These are phyloP conservation scores for Zaprionus lachaisei DNA, from an alignment of 1,140 invertebrate species.

Conservation along the genomic window DNA sequence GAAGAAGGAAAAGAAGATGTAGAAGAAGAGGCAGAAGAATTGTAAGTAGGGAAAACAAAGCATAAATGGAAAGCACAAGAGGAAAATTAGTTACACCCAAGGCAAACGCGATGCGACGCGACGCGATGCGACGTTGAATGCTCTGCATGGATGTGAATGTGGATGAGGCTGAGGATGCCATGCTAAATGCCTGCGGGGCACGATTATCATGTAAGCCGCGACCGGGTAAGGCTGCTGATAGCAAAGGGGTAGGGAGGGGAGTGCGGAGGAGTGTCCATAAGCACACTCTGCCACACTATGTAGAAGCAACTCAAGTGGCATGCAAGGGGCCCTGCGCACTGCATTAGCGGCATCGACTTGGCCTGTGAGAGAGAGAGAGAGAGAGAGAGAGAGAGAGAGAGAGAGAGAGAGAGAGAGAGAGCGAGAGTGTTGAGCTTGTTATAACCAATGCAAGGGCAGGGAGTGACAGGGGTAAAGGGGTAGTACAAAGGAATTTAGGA, in stretches of 20 bases:
- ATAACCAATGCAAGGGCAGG: background rate
- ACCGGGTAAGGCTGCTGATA: background rate
- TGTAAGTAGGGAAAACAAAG: constrained; percentile 21
- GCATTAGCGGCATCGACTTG: constrained; percentile 32
- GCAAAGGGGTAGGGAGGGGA: background rate
- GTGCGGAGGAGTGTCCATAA: background rate
- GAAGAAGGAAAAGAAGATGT: constrained; percentile 13
- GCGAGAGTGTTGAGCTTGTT: constrained; percentile 33
- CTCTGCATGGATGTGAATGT: constrained; percentile 27
- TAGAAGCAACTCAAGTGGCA: constrained; percentile 19
- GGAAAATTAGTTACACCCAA: constrained; percentile 81
- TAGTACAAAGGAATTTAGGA: no score
- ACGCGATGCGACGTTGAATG: constrained; percentile 37
- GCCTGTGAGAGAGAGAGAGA: background rate
- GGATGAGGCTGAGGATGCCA: constrained; percentile 54
- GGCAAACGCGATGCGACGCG: constrained; percentile 51
- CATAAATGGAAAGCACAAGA: constrained; percentile 66
- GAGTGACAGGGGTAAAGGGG: background rate
- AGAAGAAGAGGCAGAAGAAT: constrained; percentile 37
- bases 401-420: background rate
- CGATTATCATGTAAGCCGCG: constrained; percentile 64
- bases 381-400: background rate
- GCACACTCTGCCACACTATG: constrained; percentile 2
- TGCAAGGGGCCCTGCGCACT: constrained; percentile 12
- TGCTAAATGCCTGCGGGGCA: constrained; percentile 78